Evolutionary conservation across 2,888 invertebrate genomes (phyloP).

Genomic region (Euzetes globulus): DNA sequence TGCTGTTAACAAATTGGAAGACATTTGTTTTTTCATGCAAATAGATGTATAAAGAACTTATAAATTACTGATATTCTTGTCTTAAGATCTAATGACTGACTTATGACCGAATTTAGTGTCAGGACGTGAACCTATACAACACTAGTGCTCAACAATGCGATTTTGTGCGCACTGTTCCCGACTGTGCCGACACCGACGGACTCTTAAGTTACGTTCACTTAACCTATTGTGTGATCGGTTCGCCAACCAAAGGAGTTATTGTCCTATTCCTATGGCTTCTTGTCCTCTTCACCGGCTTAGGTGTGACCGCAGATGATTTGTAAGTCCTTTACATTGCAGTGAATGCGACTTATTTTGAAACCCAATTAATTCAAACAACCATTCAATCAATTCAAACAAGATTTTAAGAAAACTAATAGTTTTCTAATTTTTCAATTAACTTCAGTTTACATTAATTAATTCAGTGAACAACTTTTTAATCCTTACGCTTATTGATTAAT

Average conservation of each 20-base stretch:
- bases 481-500: background rate
- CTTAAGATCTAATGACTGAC: background rate
- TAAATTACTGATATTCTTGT: too few relatives aligned
- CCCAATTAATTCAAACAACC: conserved; percentile 1
- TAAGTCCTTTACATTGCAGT: conserved; percentile 45
- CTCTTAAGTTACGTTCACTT: conserved; percentile 48
- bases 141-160: conserved; percentile 43
- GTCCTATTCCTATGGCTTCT: conserved; percentile 50
- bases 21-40: too few relatives aligned
- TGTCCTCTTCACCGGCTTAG: conserved; percentile 54
- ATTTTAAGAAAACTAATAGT: background rate
- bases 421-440: background rate
- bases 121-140: conserved; percentile 37
- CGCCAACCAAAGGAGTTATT: conserved; percentile 41
- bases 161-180: conserved; percentile 46
- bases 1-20: too few relatives aligned
- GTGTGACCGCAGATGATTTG: conserved; percentile 56
- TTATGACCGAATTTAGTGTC: conserved; percentile 32
- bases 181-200: conserved; percentile 47
- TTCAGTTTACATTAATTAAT: background rate
- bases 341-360: background rate
- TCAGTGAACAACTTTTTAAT: background rate
- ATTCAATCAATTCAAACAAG: background rate
- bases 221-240: conserved; percentile 46
- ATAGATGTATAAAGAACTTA: too few relatives aligned